These are phyloP conservation scores for Phrixothrix hirtus DNA, from an alignment of 2,888 invertebrate species.

Conservation along the genomic window DNA sequence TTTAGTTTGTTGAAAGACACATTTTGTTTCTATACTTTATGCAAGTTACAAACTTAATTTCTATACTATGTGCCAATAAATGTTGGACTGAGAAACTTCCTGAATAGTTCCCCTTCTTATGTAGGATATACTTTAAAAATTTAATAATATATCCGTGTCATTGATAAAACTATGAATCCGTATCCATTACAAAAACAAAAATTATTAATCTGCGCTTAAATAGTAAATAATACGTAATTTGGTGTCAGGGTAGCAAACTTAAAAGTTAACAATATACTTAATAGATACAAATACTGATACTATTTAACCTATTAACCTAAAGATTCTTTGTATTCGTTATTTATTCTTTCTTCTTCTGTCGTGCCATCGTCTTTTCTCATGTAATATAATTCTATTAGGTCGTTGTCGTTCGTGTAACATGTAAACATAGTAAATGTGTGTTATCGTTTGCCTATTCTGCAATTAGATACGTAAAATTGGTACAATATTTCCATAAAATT, in stretches of 20 bases:
- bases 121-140: conserved; percentile 6
- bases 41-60: conserved; percentile 3
- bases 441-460: conserved; percentile 39
- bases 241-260: conserved; percentile 77
- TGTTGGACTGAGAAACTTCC: neutral
- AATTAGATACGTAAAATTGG: conserved; percentile 56
- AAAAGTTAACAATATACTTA: conserved; percentile 46
- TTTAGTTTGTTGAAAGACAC: conserved; percentile 18
- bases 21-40: conserved; percentile 17
- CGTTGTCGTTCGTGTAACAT: conserved; percentile 51
- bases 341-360: conserved; percentile 34
- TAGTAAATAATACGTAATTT: conserved; percentile 81
- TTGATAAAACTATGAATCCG: conserved; percentile 22
- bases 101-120: conserved; percentile 3
- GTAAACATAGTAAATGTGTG: conserved; percentile 41
- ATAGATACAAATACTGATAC: conserved; percentile 37
- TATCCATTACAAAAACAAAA: conserved; percentile 24
- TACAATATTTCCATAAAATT: conserved; percentile 52
- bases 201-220: conserved; percentile 15
- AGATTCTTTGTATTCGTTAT: conserved; percentile 19
- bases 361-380: conserved; percentile 46
- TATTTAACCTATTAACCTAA: conserved; percentile 25
- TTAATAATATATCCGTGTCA: conserved; percentile 20
- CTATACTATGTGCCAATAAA: conserved; percentile 19
- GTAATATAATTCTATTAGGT: conserved; percentile 52